Evolutionary conservation across 2,113 vertebrate genomes (phyloP).

Genomic region (Vidua macroura): DNA sequence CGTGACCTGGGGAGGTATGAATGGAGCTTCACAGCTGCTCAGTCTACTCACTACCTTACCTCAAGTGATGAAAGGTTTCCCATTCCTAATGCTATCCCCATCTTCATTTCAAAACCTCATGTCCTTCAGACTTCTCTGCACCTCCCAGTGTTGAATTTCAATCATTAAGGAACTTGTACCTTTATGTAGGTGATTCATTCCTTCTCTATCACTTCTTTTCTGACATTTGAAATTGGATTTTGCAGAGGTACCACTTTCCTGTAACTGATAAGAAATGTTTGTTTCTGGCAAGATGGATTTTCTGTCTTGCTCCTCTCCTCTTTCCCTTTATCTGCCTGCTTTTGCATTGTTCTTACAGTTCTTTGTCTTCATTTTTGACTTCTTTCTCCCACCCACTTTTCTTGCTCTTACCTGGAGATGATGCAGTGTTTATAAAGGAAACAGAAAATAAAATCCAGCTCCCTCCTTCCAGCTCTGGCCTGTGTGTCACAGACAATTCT

Average conservation of each 20-base stretch:
- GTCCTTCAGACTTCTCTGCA: not conserved
- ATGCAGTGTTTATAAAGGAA: not conserved
- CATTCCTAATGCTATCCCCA: not conserved
- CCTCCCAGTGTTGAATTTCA: not conserved
- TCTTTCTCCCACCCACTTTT: not conserved
- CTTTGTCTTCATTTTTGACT: not conserved
- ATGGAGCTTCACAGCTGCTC: not conserved
- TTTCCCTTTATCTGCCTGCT: not conserved
- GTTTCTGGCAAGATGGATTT: conserved; percentile 39
- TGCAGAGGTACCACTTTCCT: conserved; percentile 10
- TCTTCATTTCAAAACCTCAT: not conserved
- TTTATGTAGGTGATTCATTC: conserved; percentile 12
- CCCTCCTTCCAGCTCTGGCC: not conserved
- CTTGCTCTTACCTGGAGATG: not conserved
- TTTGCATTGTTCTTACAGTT: not conserved
- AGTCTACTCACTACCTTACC: not conserved
- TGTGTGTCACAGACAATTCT: not conserved
- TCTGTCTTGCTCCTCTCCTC: not conserved
- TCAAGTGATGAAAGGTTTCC: not conserved
- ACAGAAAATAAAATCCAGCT: not conserved
- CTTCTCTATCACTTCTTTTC: conserved; percentile 1
- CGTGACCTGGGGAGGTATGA: not conserved
- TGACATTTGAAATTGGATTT: conserved; percentile 57
- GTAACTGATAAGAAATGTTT: conserved; percentile 37
- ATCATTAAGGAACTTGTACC: not conserved